Base-by-base conservation (phyloP, 2,888 invertebrate species). In the Schizotus pectinicornis region DNA sequence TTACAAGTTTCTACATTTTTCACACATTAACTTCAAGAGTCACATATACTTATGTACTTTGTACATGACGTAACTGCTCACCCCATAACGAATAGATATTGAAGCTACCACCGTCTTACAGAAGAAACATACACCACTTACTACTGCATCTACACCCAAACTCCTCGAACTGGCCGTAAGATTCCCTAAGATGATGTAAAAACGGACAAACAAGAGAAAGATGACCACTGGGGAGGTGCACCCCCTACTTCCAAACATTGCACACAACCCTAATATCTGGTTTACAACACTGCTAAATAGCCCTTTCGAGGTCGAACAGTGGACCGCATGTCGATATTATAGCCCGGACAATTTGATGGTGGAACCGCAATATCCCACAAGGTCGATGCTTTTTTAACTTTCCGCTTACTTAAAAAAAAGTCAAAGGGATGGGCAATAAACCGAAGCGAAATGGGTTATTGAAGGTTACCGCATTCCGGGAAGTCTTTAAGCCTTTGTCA, bases 251-350 rank as follows among this genome's bases (percentile, higher is more conserved):
- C 67, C 63, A 74, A 71, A 73, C 72, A 74, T 74, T 73, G 72
- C 68, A 70, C 71, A 72, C 74, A 76, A 76, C 77, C 75, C 74
- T 71, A 73, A 75, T 70, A 69, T 70, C 66, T 64, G 69, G 65
- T 68, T 65, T 71, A 69, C 68, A 71, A 64, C 68, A 65, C 70
- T 64, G 65, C 67, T 64, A 63, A 72, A 73, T 67, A 63, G 68
- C 67, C 68, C 56, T 69, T 70, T 72, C 64, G 70, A 71, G 74
- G 75, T 74, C 72, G 62, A 55, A 61, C 56, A 61, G 62, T 65
- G 62, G 73, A 73, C 74, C 74, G 69, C 73, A 70, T 67, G 64
- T 64, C 65, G 71, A 69, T 67, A 68, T n/a, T n/a, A 22, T 22
- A 22, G 2, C 22, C 22, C 3, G 22, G 22, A 22, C 22, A 43